These are phyloP conservation scores for Melitaea athalia DNA, from an alignment of 2,888 invertebrate genomes.

Conservation along the genomic window DNA sequence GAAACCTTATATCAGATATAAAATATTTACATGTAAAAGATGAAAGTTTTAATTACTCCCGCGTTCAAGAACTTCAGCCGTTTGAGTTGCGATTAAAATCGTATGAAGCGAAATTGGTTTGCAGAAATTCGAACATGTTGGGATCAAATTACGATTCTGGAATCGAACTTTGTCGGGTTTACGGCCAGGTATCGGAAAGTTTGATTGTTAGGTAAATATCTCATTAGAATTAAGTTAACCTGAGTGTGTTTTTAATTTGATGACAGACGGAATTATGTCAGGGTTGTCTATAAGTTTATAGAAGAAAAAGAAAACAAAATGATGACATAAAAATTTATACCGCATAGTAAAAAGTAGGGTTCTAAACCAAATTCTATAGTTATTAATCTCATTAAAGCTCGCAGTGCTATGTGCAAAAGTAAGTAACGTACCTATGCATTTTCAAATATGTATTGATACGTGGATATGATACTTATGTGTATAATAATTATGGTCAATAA, in stretches of 20 bases:
- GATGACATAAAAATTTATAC: too few species aligned
- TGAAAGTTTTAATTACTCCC: conserved; percentile 51
- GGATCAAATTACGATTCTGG: conserved; percentile 39
- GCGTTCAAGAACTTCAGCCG: conserved; percentile 46
- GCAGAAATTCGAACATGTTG: conserved; percentile 35
- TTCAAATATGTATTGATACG: too few species aligned
- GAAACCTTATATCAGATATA: conserved; percentile 19
- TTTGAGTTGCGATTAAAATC: conserved; percentile 49
- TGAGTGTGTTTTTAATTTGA: not conserved
- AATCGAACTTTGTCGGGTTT: conserved; percentile 39
- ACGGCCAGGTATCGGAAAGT: conserved; percentile 35
- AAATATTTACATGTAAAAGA: conserved; percentile 51
- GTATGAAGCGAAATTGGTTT: conserved; percentile 46
- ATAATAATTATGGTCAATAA: too few species aligned
- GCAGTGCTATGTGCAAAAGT: too few species aligned
- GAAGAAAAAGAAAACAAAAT: too few species aligned
- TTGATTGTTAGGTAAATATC: conserved; percentile 38
- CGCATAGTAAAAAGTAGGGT: too few species aligned
- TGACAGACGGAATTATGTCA: not conserved
- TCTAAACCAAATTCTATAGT: too few species aligned
- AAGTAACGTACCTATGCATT: too few species aligned
- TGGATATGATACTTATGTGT: too few species aligned
- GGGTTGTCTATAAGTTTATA: not conserved
- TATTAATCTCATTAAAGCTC: too few species aligned
- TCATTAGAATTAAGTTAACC: conserved; percentile 17